A percentile compares a stretch with the other conserved stretches of the same genome.
Evolutionary conservation across 2,888 invertebrate species (phyloP).

Genomic region (Eucera pruinosa): DNA sequence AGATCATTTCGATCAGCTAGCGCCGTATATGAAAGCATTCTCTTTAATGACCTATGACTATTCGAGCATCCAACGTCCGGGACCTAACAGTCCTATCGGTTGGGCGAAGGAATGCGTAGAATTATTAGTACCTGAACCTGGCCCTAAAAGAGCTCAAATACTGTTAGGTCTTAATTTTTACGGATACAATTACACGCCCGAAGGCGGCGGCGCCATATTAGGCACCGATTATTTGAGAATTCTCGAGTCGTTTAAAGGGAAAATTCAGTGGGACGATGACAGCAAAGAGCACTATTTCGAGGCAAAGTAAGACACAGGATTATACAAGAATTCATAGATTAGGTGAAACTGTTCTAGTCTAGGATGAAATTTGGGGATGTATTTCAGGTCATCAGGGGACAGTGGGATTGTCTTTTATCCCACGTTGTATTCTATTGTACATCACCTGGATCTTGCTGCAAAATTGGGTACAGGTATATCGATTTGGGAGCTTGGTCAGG

Average conservation of each 20-base stretch:
- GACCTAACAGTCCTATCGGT: slow-evolving; percentile 94
- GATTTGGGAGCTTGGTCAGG: slow-evolving; percentile 98
- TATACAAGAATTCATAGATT: slow-evolving; percentile 1
- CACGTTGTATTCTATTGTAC: slow-evolving; percentile 93
- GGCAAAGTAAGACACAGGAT: slow-evolving; percentile 88
- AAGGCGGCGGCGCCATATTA: slow-evolving; percentile 93
- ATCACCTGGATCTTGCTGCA: slow-evolving; percentile 91
- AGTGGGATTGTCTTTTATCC: slow-evolving; percentile 95
- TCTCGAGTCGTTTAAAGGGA: slow-evolving; percentile 90
- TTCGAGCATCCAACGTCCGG: slow-evolving; percentile 92
- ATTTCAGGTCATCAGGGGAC: slow-evolving; percentile 87
- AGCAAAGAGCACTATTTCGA: slow-evolving; percentile 94
- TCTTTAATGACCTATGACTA: slow-evolving; percentile 99
- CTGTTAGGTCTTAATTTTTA: slow-evolving; percentile 97
- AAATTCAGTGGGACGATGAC: slow-evolving; percentile 91
- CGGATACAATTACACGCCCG: slow-evolving; percentile 93
- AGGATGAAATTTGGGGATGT: slow-evolving; percentile 37
- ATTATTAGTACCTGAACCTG: slow-evolving; percentile 88
- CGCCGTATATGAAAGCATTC: slow-evolving; percentile 92
- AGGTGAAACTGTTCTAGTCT: slow-evolving; percentile 5
- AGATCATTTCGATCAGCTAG: slow-evolving; percentile 91
- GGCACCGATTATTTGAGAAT: slow-evolving; percentile 91
- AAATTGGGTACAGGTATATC: slow-evolving; percentile 94
- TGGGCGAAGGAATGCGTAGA: slow-evolving; percentile 93
- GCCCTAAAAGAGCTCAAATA: slow-evolving; percentile 90